Evolutionary conservation across 2,797 vertebrate species (phyloP).

Genomic region (Schizopygopsis malacanthus): DNA sequence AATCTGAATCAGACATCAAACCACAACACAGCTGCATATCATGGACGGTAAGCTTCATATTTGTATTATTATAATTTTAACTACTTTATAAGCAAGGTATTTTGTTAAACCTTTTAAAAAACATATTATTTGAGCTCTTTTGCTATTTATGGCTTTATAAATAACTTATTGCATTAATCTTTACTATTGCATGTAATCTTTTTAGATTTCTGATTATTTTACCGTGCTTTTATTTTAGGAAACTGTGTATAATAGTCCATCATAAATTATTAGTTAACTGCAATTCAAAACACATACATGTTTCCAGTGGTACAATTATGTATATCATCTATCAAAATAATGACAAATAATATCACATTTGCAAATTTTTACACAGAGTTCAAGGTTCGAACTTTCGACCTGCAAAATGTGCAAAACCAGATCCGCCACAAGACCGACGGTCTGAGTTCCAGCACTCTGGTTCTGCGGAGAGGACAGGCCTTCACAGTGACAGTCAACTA

Average conservation of each 20-base stretch:
- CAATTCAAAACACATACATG: background rate
- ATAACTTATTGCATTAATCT: background rate
- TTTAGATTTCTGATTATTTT: background rate
- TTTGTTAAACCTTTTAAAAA: too few relatives aligned
- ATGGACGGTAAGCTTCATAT: constrained; percentile 72
- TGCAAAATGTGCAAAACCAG: constrained; percentile 70
- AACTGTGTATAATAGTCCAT: too few relatives aligned
- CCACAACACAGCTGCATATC: constrained; percentile 40
- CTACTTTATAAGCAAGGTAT: too few relatives aligned
- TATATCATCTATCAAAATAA: background rate
- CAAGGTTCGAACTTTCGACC: constrained; percentile 62
- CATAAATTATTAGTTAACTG: background rate
- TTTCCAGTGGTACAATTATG: too few relatives aligned
- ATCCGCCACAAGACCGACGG: constrained; percentile 69
- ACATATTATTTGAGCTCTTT: background rate
- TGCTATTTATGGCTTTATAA: background rate
- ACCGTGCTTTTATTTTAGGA: background rate
- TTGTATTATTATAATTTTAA: background rate
- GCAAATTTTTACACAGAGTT: constrained; percentile 61
- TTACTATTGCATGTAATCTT: background rate
- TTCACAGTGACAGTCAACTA: constrained; percentile 71
- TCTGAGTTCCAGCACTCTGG: constrained; percentile 68
- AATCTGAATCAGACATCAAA: background rate
- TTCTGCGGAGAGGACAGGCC: constrained; percentile 75
- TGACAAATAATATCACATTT: background rate